Evolutionary conservation across 2,888 invertebrate species (phyloP).

Genomic region (Scaptomyza parva): DNA sequence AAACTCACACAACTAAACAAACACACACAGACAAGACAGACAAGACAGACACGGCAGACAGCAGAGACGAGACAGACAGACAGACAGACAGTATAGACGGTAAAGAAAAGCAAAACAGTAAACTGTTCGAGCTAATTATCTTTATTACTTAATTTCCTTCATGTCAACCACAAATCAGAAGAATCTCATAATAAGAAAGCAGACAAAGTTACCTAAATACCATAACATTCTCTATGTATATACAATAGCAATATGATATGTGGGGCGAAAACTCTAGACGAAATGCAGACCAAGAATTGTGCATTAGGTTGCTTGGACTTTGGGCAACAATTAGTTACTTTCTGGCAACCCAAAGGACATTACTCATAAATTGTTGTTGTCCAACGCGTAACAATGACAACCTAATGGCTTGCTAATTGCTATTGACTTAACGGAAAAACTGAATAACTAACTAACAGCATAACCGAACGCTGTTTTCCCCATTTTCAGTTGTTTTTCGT

Average conservation of each 20-base stretch:
- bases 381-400: conserved; percentile 11
- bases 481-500: background rate
- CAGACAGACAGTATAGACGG: background rate
- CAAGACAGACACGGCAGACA: background rate
- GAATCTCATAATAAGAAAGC: background rate
- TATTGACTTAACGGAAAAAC: conserved; percentile 40
- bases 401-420: conserved; percentile 54
- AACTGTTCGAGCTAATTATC: conserved; percentile 56
- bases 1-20: conserved; percentile 22
- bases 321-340: background rate
- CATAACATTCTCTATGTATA: too few species aligned
- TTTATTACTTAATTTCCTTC: conserved; percentile 60
- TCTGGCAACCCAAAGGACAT: background rate
- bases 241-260: too few species aligned
- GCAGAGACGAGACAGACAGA: too few species aligned
- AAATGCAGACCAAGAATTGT: background rate
- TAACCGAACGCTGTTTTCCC: conserved; percentile 16
- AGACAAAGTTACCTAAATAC: background rate
- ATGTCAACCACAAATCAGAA: conserved; percentile 49
- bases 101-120: background rate
- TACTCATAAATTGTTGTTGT: background rate
- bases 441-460: too few species aligned
- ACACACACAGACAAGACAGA: conserved; percentile 10
- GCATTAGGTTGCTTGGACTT: too few species aligned
- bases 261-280: too few species aligned